These are phyloP conservation scores for Nymphicus hollandicus DNA, from an alignment of 2,113 vertebrate genomes.

Conservation along the genomic window DNA sequence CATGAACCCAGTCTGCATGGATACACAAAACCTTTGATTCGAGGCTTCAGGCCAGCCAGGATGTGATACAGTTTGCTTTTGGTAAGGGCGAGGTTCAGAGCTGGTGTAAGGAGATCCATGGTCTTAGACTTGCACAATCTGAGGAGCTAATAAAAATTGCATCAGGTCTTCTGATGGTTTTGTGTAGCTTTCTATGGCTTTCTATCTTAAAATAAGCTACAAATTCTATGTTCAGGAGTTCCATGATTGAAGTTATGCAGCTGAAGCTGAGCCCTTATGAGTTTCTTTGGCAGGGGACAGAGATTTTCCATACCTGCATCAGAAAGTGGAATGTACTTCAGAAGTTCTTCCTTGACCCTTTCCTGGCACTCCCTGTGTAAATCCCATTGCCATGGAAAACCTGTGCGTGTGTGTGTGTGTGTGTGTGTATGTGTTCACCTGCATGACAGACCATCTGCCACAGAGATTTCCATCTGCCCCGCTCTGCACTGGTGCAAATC, in stretches of 20 bases:
- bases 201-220: background rate
- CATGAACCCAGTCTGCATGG: background rate
- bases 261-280: background rate
- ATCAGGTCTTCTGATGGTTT: background rate
- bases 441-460: background rate
- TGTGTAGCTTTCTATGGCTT: background rate
- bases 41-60: background rate
- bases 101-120: background rate
- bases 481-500: background rate
- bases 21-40: background rate
- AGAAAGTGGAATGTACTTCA: background rate
- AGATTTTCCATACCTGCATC: background rate
- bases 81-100: background rate
- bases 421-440: background rate
- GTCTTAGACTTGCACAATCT: background rate
- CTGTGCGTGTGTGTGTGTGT: background rate
- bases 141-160: background rate
- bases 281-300: background rate
- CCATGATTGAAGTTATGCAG: background rate
- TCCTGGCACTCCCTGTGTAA: background rate
- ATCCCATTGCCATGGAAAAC: background rate
- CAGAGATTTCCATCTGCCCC: background rate
- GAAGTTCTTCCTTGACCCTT: background rate
- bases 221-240: background rate
- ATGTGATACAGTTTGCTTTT: rapidly evolving